Evolutionary conservation across 2,113 vertebrate genomes (phyloP).

Genomic region (Cynopterus brachyotis): DNA sequence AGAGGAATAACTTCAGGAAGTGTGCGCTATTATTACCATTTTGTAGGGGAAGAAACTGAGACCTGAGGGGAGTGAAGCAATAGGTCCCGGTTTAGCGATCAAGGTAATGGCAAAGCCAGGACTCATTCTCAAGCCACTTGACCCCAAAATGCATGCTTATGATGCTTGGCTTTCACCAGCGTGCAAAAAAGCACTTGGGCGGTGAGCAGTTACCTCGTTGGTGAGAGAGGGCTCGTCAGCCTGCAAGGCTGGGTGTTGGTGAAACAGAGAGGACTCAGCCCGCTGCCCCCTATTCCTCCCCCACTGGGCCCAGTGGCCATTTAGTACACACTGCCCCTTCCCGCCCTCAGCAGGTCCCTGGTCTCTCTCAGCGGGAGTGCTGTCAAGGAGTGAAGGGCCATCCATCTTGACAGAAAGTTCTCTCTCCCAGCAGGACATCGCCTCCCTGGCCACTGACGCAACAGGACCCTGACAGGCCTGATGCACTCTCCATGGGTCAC

Average conservation of each 20-base stretch:
- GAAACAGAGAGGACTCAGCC: neutral
- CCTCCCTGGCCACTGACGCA: conserved; percentile 58
- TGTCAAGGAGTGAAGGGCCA: conserved; percentile 46
- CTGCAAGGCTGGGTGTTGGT: neutral
- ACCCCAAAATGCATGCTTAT: neutral
- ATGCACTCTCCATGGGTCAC: conserved; percentile 59
- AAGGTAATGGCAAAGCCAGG: neutral
- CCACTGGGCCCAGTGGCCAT: neutral
- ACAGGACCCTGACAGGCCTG: conserved; percentile 69
- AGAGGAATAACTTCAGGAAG: neutral
- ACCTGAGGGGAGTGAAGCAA: neutral
- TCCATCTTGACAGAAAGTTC: conserved; percentile 52
- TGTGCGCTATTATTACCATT: no score
- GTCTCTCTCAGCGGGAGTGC: conserved; percentile 60
- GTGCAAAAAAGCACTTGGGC: neutral
- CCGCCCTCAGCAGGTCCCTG: neutral
- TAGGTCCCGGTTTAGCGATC: neutral
- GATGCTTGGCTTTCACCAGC: neutral
- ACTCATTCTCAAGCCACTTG: neutral
- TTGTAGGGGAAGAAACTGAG: neutral
- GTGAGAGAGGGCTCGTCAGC: neutral
- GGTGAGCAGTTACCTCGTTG: no score
- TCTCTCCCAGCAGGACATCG: conserved; percentile 39
- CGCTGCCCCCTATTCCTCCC: neutral
- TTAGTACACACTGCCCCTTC: neutral